These are phyloP conservation scores for Microtus oregoni DNA, from an alignment of 2,113 vertebrate species.

Conservation along the genomic window DNA sequence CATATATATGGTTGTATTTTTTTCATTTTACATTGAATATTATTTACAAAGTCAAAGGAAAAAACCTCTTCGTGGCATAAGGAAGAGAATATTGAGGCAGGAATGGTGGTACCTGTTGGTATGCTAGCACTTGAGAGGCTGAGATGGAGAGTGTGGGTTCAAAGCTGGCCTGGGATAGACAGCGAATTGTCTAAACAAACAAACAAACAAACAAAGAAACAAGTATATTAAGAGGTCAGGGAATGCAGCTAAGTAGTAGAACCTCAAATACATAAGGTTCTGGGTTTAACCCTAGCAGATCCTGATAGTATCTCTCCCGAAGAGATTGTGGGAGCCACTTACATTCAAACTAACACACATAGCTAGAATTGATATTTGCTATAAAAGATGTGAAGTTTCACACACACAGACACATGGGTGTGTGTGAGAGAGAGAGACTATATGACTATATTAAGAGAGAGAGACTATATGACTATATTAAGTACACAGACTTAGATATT, in stretches of 20 bases:
- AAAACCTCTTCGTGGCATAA: background rate
- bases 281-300: background rate
- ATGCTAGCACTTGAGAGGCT: background rate
- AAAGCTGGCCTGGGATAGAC: background rate
- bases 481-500: constrained; percentile 29
- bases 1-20: background rate
- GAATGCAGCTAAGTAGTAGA: background rate
- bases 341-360: background rate
- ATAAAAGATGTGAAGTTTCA: background rate
- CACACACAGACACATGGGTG: background rate
- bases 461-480: background rate
- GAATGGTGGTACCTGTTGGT: background rate
- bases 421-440: no score
- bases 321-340: background rate
- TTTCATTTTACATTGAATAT: background rate
- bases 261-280: background rate
- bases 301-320: background rate
- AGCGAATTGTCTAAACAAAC: background rate
- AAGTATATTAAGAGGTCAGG: background rate
- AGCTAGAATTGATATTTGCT: background rate
- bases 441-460: background rate
- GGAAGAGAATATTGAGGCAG: background rate
- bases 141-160: background rate
- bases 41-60: background rate
- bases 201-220: background rate